A percentile compares a stretch with the other conserved stretches of the same genome.
Evolutionary conservation across 2,888 invertebrate genomes (phyloP).

Genomic region (Synergus itoensis): DNA sequence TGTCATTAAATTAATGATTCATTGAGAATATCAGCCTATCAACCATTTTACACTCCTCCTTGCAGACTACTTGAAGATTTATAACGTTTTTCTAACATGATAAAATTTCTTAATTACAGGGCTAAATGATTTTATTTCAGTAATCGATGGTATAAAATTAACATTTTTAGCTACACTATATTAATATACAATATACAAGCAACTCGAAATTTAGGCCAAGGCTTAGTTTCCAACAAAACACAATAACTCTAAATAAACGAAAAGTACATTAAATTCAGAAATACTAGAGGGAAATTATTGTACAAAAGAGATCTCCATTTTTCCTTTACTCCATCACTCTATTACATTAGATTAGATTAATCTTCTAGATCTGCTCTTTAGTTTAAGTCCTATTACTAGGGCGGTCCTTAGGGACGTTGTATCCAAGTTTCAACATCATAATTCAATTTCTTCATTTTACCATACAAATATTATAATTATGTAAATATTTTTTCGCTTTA

Average conservation of each 20-base stretch:
- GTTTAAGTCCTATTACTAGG: background rate
- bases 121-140: constrained; percentile 2
- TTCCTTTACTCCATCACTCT: background rate
- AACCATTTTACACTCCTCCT: constrained; percentile 2
- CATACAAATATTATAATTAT: too few relatives aligned
- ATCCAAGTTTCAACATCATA: too few relatives aligned
- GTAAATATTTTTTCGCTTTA: too few relatives aligned
- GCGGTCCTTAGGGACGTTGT: too few relatives aligned
- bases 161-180: background rate
- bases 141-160: background rate
- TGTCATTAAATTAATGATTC: background rate
- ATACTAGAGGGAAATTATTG: background rate
- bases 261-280: background rate
- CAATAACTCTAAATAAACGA: background rate
- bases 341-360: background rate
- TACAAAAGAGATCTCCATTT: background rate
- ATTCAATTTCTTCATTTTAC: too few relatives aligned
- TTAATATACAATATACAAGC: background rate
- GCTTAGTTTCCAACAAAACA: background rate
- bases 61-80: background rate
- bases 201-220: background rate
- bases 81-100: background rate
- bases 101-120: background rate
- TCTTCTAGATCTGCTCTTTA: background rate
- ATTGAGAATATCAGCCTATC: background rate